Base-by-base conservation (phyloP, 2,888 invertebrate genomes). In the Drosophila siamana region DNA sequence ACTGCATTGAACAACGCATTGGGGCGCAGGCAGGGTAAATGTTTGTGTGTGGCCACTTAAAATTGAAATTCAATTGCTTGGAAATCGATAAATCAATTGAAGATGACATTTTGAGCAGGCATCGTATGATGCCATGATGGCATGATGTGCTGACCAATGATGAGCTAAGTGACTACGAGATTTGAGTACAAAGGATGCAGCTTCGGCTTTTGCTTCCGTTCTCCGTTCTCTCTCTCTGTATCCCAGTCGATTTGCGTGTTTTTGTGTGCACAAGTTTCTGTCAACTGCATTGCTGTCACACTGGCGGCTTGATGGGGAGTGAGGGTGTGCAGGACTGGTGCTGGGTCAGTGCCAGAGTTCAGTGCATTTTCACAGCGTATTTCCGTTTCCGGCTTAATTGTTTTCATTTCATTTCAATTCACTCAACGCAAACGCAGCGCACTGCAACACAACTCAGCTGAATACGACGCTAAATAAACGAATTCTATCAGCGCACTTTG, bases 41-140 rank as follows among this genome's bases (percentile, higher is more conserved):
- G 65, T 66, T 69, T 74, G 69, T 54, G 66, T 73, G 62, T 64
- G 74, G 70, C 57, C 74, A 65, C 77, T 69, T 72, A 63, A 78
- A 86, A 69, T 83, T 61, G 65, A 65, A 74, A 78, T 71, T 60
- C 79, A 73, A 74, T 74, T 79, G 62, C 46, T 47, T 51, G 55
- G 51, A 73, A 84, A 88, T 86, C 89, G 79, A 86, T 86, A 79
- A 74, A 75, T 78, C 78, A 84, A 79, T 77, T 71, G 66, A 47
- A 65, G 59, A 40, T 69, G 66, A 67, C 80, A 79, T 64, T 62
- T 67, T 30, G 22, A 71, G 61, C 46, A 60, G 46, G 13, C 26
- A 40, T 26, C 33, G 54, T 44, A 46, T 40, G 38, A 26, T 26
- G 19, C 3, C 19, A 19, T 28, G 28, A 28, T 28, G 28, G 28